Evolutionary conservation across 2,797 vertebrate genomes (phyloP), one percentile per base, ranked within the genome.

Genomic region (Fratercula arctica): DNA sequence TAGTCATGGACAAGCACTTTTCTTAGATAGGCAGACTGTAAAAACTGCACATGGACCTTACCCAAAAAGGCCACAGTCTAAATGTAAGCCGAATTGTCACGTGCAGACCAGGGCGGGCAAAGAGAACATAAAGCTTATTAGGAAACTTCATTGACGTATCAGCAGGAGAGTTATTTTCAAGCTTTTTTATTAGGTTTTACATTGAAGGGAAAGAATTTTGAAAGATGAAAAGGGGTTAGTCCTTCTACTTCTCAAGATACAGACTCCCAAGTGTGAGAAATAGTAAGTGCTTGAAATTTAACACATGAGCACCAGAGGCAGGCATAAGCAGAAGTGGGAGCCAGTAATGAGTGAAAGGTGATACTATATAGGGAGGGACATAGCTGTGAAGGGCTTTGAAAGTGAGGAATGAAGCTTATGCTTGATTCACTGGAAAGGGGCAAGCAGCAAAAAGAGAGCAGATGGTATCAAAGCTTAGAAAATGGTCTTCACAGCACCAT

Each of bases 341-440:
- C 17, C 46, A 66, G 18, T 46, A 87, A 66, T 54, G 61, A 89
- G 39, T 73, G 74, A 76, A 85, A 95, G 43, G 74, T 93, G 77
- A 39, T 56, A 75, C 72, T 61, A 80, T 4, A 5, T 50, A 37
- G 51, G 39, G 60, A 57, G 50, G 59, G 64, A 87, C 59, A 37
- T 18, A 68, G n/a, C 16, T 94, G 67, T 92, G 64, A 94, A 80
- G 37, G 35, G 37, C 45, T 93, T 85, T 85, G 60, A 80, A 91
- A 83, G 29, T 43, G 77, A 72, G 23, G 60, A 92, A 75, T 85
- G 31, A 41, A 70, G 51, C 23, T 96, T 89, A 21, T 46, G 39
- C 48, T 70, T 76, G 39, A 79, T 79, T 73, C 8, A 16, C 13
- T 53, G 26, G 24, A 92, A 85, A 82, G 29, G n/a, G 28, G 29